Conservation (phyloP, 2,113 vertebrate genomes). For the Recurvirostra avosetta region DNA sequence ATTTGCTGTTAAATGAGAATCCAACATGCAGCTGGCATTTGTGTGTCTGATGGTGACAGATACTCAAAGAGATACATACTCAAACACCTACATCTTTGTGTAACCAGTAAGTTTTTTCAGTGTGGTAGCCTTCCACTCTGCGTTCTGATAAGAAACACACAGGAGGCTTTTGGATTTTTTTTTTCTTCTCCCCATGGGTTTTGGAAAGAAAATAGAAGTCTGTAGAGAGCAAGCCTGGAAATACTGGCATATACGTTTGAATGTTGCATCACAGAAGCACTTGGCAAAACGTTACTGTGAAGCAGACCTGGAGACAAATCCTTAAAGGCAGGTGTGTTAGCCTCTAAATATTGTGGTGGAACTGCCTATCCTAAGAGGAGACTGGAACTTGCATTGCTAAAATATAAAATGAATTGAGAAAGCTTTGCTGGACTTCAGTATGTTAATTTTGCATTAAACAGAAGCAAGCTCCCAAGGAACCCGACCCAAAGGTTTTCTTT, state of each 20-base stretch:
- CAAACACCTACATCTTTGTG: not conserved
- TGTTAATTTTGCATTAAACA: not conserved
- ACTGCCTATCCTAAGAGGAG: not conserved
- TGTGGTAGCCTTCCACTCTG: not conserved
- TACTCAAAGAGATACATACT: not conserved
- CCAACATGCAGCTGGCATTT: not conserved
- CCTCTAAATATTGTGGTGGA: not conserved
- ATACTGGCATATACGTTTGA: fast-evolving
- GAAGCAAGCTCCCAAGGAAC: not conserved
- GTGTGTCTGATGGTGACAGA: not conserved
- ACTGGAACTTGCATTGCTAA: not conserved
- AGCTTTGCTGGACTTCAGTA: not conserved
- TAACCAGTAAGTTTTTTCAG: not conserved
- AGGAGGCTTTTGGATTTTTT: not conserved
- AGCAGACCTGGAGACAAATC: not conserved
- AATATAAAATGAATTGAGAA: not conserved
- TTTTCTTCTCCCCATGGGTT: fast-evolving
- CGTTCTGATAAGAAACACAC: not conserved
- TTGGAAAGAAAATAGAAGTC: not conserved
- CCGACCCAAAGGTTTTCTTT: not conserved
- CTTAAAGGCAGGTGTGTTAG: not conserved
- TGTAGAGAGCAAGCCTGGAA: not conserved
- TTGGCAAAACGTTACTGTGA: not conserved
- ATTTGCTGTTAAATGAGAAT: not conserved
- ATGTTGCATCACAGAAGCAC: not conserved